Evolutionary conservation across 37 sponge, comb jelly and placozoan species (phyloP), one percentile per base, ranked within the genome.

Genomic region (Spongia lamella): DNA sequence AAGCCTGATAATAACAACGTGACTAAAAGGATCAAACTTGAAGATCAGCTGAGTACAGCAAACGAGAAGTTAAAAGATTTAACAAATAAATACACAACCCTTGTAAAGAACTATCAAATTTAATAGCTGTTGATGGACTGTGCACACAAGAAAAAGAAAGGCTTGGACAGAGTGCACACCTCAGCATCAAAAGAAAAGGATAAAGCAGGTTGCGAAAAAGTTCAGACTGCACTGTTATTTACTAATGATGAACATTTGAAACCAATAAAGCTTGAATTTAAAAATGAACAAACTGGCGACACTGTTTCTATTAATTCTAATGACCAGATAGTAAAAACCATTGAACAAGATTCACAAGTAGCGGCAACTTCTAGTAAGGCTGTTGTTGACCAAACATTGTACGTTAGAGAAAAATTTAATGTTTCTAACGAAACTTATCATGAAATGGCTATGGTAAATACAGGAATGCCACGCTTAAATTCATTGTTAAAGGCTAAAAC

Each of bases 361-460:
- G n/a, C n/a, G n/a, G n/a, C n/a, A n/a, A n/a, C n/a, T n/a, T n/a
- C n/a, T n/a, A n/a, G n/a, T n/a, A n/a, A n/a, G n/a, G n/a, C n/a
- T n/a, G n/a, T n/a, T n/a, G n/a, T n/a, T n/a, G n/a, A n/a, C n/a
- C n/a, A 25, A 22, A n/a, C n/a, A n/a, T n/a, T n/a, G n/a, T n/a
- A n/a, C n/a, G n/a, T n/a, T n/a, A n/a, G n/a, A n/a, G n/a, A n/a
- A n/a, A n/a, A n/a, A n/a, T n/a, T n/a, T n/a, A n/a, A n/a, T n/a
- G n/a, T n/a, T n/a, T n/a, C n/a, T 39, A 34, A 69, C 24, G 53
- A 47, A 69, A 53, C 70, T 25, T 69, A 50, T n/a, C 70, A 69
- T 43, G 70, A 69, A 21, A 29, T 69, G 5, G 16, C 27, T 53
- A 69, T 69, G 70, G 4, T 69, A 20, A 20, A 19, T 7, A 64